A percentile compares a stretch with the other conserved stretches of the same genome.
phyloP scores from a whole-genome alignment of 2,113 vertebrate species.

The Lathamus discolor region DNA sequence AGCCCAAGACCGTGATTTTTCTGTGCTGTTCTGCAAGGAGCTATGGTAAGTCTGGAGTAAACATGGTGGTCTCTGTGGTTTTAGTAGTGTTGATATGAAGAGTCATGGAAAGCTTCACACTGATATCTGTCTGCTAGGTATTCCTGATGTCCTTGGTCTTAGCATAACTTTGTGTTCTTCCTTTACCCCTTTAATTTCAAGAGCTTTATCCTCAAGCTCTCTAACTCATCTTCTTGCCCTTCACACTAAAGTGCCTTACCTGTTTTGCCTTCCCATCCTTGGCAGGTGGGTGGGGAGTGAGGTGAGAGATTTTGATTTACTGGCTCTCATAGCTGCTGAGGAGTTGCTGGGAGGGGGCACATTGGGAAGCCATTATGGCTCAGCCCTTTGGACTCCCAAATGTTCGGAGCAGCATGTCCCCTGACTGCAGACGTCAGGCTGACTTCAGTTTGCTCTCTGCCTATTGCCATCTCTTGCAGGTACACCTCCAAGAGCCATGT shows the following conservation, averaged over 20 bases:
- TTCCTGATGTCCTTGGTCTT: neutral
- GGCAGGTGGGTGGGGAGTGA: neutral
- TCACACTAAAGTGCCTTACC: neutral
- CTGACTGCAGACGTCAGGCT: neutral
- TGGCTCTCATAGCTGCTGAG: neutral
- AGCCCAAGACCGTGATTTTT: neutral
- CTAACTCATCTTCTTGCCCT: neutral
- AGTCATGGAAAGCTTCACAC: neutral
- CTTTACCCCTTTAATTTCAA: neutral
- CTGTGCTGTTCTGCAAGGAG: neutral
- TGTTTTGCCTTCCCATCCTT: neutral
- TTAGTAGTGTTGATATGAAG: neutral
- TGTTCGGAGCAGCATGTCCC: fast-evolving
- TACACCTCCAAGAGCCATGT: neutral
- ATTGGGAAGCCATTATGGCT: fast-evolving
- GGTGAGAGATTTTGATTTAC: neutral
- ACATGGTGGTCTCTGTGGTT: neutral
- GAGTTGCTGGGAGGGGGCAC: neutral
- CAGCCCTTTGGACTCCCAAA: neutral
- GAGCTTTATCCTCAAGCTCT: neutral
- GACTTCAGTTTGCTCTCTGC: neutral
- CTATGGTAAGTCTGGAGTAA: neutral
- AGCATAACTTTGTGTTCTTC: neutral
- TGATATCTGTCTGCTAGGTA: neutral
- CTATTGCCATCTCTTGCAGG: neutral